These are phyloP conservation scores for Tor tambroides DNA, from an alignment of 2,113 vertebrate species.

Conservation along the genomic window DNA sequence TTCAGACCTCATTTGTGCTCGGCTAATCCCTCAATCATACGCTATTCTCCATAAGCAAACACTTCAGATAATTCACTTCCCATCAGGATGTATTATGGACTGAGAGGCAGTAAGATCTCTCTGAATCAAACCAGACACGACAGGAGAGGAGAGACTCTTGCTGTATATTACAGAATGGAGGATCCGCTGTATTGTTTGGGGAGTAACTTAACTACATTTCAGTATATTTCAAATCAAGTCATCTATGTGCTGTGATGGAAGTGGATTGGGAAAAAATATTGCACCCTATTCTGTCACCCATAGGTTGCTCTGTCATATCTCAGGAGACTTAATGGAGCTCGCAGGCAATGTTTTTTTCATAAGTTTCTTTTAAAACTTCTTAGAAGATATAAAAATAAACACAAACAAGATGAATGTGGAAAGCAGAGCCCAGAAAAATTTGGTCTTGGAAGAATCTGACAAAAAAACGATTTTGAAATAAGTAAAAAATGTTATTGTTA, in stretches of 20 bases:
- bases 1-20: slow-evolving; percentile 57
- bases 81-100: slow-evolving; percentile 32
- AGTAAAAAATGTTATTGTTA: too few species aligned
- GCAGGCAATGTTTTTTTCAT: background rate
- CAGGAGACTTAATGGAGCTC: background rate
- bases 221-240: background rate
- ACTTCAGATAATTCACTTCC: slow-evolving; percentile 42
- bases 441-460: background rate
- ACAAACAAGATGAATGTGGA: background rate
- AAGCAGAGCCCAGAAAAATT: background rate
- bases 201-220: background rate
- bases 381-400: background rate
- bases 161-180: background rate
- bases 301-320: background rate
- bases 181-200: background rate
- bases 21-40: slow-evolving; percentile 57
- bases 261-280: background rate
- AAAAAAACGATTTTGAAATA: background rate
- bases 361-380: background rate
- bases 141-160: background rate
- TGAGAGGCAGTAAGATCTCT: slow-evolving; percentile 18
- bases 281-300: background rate
- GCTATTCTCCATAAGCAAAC: slow-evolving; percentile 52
- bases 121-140: background rate
- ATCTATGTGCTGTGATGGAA: background rate